phyloP scores from a whole-genome alignment of 2,888 invertebrate species.

The Stenurella melanura region DNA sequence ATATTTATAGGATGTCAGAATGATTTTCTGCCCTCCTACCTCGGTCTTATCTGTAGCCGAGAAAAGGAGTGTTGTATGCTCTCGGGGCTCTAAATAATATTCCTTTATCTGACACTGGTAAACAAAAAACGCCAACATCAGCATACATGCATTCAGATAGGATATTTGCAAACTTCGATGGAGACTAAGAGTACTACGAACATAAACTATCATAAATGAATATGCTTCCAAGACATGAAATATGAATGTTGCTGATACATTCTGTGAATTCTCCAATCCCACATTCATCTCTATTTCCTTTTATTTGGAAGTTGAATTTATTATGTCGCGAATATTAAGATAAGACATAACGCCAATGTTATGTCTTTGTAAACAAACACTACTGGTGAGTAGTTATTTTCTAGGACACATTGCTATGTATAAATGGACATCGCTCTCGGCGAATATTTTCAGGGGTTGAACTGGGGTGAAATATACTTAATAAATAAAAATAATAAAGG shows the following conservation, averaged over 20 bases:
- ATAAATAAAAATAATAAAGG: too few species aligned
- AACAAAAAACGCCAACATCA: slow-evolving; percentile 20
- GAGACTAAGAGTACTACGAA: slow-evolving; percentile 12
- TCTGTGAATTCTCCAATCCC: slow-evolving; percentile 9
- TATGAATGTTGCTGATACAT: slow-evolving; percentile 18
- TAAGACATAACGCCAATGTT: neutral
- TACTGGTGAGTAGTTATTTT: too few species aligned
- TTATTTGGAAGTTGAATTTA: slow-evolving; percentile 19
- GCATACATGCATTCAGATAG: slow-evolving; percentile 25
- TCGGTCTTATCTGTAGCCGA: neutral
- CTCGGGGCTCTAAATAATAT: slow-evolving; percentile 6
- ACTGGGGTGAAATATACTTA: too few species aligned
- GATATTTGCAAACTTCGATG: slow-evolving; percentile 18
- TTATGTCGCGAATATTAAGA: slow-evolving; percentile 9
- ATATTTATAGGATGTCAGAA: neutral
- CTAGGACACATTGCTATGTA: too few species aligned
- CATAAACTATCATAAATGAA: slow-evolving; percentile 23
- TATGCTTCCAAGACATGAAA: slow-evolving; percentile 17
- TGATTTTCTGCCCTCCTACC: neutral
- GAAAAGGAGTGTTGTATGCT: neutral
- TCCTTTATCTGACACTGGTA: slow-evolving; percentile 13
- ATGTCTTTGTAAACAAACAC: too few species aligned
- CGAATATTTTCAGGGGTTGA: too few species aligned
- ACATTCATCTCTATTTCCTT: slow-evolving; percentile 18
- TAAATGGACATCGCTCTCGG: too few species aligned